Percentiles rank a stretch among this genome's conserved stretches.
Conservation (phyloP, 2,797 vertebrate species). For the Muraenolepis orangiensis region DNA sequence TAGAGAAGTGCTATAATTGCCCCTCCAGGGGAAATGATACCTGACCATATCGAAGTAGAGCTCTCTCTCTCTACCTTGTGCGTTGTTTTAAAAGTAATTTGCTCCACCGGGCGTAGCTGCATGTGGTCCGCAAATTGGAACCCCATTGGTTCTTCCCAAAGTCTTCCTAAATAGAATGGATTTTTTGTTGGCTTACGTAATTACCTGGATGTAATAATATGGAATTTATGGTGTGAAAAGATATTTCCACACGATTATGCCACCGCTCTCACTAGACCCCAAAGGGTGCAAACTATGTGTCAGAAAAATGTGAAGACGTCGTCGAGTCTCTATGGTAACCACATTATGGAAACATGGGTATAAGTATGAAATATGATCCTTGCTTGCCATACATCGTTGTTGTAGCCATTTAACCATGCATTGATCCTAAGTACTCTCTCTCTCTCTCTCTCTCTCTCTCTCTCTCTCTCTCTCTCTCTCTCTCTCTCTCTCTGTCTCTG, state of each 20-base stretch:
- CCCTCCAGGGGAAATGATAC: no score
- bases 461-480: no score
- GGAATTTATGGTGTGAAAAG: background rate
- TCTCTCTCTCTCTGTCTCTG: no score
- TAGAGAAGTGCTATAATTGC: no score
- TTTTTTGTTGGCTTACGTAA: background rate
- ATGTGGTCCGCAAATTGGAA: conserved; percentile 9
- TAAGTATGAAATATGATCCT: background rate
- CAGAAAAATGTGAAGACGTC: background rate
- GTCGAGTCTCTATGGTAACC: background rate
- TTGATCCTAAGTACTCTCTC: background rate
- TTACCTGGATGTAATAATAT: background rate
- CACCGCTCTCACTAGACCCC: background rate
- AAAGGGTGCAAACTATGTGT: background rate
- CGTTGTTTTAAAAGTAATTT: conserved; percentile 37
- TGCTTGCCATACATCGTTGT: background rate
- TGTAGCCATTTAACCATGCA: background rate
- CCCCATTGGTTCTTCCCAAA: conserved; percentile 10
- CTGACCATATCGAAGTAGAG: no score
- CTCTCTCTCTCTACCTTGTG: no score
- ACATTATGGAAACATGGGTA: background rate
- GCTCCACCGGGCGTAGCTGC: conserved; percentile 31
- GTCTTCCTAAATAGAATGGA: background rate
- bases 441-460: no score
- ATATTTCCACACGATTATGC: background rate